phyloP scores from a whole-genome alignment of 2,113 vertebrate species.

The Caranx ignobilis region DNA sequence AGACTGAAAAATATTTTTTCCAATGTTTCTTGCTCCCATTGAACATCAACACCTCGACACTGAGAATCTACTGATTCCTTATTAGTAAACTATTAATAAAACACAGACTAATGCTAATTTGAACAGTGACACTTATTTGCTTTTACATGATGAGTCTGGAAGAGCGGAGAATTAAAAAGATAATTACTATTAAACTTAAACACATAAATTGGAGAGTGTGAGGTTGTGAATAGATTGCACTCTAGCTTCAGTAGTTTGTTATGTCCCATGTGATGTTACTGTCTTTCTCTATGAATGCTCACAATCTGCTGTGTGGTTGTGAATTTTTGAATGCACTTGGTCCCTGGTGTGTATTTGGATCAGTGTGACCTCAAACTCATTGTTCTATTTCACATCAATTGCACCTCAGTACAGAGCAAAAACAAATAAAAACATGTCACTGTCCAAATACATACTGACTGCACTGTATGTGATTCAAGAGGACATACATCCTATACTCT shows the following conservation, averaged over 20 bases:
- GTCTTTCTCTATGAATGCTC: neutral
- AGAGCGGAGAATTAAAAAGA: neutral
- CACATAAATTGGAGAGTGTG: too few species aligned
- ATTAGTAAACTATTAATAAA: constrained; percentile 46
- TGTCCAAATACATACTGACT: constrained; percentile 38
- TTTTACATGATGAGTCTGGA: neutral
- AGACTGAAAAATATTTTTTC: constrained; percentile 30
- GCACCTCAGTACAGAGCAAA: neutral
- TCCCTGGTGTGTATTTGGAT: neutral
- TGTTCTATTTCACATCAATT: neutral
- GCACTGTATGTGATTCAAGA: constrained; percentile 17
- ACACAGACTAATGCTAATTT: constrained; percentile 14
- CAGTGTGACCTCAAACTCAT: neutral
- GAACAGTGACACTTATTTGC: constrained; percentile 15
- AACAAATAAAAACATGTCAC: constrained; percentile 17
- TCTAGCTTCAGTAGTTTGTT: neutral
- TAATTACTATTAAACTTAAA: neutral
- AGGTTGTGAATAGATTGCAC: too few species aligned
- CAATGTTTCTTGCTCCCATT: constrained; percentile 46
- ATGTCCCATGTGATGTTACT: neutral
- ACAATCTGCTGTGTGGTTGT: neutral
- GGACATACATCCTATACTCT: constrained; percentile 13
- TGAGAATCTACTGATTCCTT: constrained; percentile 44
- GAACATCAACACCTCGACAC: constrained; percentile 36
- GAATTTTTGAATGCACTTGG: neutral